Evolutionary conservation across 2,113 vertebrate genomes (phyloP), one percentile per base, ranked within the genome.

Genomic region (Rhegmatorhina hoffmannsi): DNA sequence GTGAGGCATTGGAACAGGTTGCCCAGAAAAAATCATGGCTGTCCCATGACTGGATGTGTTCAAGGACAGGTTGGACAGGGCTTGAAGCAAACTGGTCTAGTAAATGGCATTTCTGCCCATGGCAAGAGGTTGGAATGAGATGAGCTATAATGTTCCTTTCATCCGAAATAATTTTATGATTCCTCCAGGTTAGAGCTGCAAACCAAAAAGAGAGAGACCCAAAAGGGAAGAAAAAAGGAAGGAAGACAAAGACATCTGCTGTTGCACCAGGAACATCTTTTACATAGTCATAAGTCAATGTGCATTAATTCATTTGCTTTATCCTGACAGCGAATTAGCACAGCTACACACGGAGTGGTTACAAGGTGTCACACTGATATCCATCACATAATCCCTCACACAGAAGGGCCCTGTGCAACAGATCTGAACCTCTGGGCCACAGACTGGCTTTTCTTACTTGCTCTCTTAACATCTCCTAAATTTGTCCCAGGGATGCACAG

Each of bases 311-410:
- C 60, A 40, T 78, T 40, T 52, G 60, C 38, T 70, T 44, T 53
- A 33, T 81, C 24, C 49, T 90, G 90, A 56, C 73, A 68, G 73
- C 73, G 89, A 90, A 92, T 95, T 87, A 94, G 92, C 90, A 36
- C 25, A 84, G 84, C 73, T 68, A 75, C 90, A 55, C 9, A 75
- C 0, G 1, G 78, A 43, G 68, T 43, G 69, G 64, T 90, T 92
- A 21, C 17, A 29, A 75, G 59, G 56, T 92, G 92, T 64, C 92
- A 93, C 72, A 13, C 50, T 17, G 2, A 60, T 55, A 44, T 59
- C 60, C 2, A 0, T 93, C 95, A 92, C 91, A 68, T 56, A 86
- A 84, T 7, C 86, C 40, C 55, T 93, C 80, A 55, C 11, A 11
- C 0, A 23, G 89, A 93, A 81, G 38, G 52, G 73, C 44, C 60